Base-by-base conservation (phyloP, 2,888 invertebrate genomes). In the Coelinius sp. region DNA sequence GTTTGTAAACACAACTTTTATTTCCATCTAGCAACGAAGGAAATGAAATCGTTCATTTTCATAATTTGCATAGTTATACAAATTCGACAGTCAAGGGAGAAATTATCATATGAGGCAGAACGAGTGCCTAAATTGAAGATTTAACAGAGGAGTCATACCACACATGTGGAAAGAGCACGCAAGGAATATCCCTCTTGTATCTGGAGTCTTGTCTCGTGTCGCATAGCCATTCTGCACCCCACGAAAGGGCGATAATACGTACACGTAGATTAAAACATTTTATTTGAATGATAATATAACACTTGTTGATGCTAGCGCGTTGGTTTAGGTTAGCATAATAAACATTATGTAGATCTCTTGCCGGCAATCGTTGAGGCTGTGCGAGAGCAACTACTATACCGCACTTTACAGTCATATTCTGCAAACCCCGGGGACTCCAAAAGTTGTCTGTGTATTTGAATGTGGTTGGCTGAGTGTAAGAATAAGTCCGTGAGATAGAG, bases 261-360 rank as follows among this genome's bases (percentile, higher is more conserved):
- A 86, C 86, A 86, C 86, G 87, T 86, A 86, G 86, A 87, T 87
- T 86, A 86, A 87, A 86, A 86, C 86, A 86, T 87, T 87, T 86
- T 86, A 86, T 87, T 87, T 86, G 86, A 86, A 87, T 86, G 86
- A 86, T 86, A 86, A 87, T 86, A 86, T 86, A 86, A 86, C 86
- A 87, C 87, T 87, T 86, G 87, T 86, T 86, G 86, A 86, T 86
- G 86, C 86, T 82, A 85, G 84, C 86, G 83, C 86, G 86, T 85
- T 86, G 84, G 86, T 85, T 85, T 86, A 86, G 86, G 85, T 86
- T 85, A 84, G 86, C 86, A 86, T 87, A 86, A 87, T 86, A 87
- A 87, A 86, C 86, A 85, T 86, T 86, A 86, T 86, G 86, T 84
- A 85, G 86, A 86, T 86, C 84, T 82, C 82, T 71, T 71, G 75